Percentiles rank a stretch among this genome's conserved stretches.
phyloP scores from a whole-genome alignment of 1,140 invertebrate genomes.

The Episyrphus balteatus region DNA sequence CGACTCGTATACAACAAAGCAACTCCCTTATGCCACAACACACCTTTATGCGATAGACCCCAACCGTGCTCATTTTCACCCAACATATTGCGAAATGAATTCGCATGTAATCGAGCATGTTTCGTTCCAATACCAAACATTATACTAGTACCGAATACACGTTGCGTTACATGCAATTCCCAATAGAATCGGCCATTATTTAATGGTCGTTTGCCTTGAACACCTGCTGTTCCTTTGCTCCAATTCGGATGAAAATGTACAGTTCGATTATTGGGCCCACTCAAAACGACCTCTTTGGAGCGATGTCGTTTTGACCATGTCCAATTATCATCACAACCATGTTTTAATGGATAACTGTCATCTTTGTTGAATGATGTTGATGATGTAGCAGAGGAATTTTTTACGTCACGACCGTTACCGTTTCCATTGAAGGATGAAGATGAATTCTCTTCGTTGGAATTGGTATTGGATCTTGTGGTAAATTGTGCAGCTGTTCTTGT shows the following conservation, averaged over 20 bases:
- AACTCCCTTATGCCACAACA: slow-evolving; percentile 55
- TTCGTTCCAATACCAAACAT: slow-evolving; percentile 65
- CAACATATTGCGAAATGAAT: slow-evolving; percentile 57
- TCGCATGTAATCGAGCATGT: slow-evolving; percentile 49
- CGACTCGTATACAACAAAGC: slow-evolving; percentile 52
- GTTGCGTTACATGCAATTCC: slow-evolving; percentile 53
- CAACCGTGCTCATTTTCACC: slow-evolving; percentile 60
- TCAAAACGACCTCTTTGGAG: slow-evolving; percentile 52
- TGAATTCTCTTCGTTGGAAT: too few species aligned
- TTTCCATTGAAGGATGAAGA: too few species aligned
- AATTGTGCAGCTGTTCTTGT: slow-evolving; percentile 12
- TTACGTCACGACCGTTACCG: background rate
- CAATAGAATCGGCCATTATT: slow-evolving; percentile 57
- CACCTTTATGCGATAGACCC: slow-evolving; percentile 64
- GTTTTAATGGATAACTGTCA: slow-evolving; percentile 11
- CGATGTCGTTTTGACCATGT: slow-evolving; percentile 51
- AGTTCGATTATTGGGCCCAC: slow-evolving; percentile 39
- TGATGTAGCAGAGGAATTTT: slow-evolving; percentile 13
- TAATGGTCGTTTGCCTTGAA: slow-evolving; percentile 50
- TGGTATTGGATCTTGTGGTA: slow-evolving; percentile 1
- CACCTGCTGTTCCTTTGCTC: slow-evolving; percentile 62
- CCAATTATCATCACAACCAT: slow-evolving; percentile 50
- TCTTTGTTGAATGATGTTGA: slow-evolving; percentile 4
- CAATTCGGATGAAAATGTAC: slow-evolving; percentile 64
- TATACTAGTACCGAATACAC: slow-evolving; percentile 65